These are phyloP conservation scores for Boleophthalmus pectinirostris DNA, from an alignment of 2,113 vertebrate species.

Conservation along the genomic window DNA sequence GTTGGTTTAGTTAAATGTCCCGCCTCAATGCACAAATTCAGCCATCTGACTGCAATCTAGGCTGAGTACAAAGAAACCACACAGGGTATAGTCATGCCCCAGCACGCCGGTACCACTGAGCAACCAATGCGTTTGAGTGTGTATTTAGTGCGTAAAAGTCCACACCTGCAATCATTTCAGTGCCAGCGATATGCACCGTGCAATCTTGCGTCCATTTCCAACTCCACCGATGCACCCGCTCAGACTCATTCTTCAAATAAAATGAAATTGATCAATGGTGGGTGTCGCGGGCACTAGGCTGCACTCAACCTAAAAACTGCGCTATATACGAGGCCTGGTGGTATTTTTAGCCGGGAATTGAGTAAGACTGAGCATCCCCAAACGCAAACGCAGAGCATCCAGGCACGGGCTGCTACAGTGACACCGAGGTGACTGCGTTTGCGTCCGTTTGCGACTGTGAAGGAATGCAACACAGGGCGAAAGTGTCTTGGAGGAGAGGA, in stretches of 20 bases:
- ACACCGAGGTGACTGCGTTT: slow-evolving; percentile 31
- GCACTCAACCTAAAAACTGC: neutral
- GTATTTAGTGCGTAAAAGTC: slow-evolving; percentile 41
- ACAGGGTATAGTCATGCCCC: slow-evolving; percentile 35
- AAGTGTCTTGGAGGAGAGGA: slow-evolving; percentile 3
- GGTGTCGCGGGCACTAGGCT: neutral
- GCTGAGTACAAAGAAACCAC: slow-evolving; percentile 18
- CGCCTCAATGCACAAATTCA: slow-evolving; percentile 3
- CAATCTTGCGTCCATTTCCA: slow-evolving; percentile 37
- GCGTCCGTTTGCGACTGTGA: slow-evolving; percentile 43
- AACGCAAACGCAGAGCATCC: slow-evolving; percentile 10
- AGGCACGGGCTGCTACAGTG: slow-evolving; percentile 28
- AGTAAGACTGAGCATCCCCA: slow-evolving; percentile 17
- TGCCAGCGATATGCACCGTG: slow-evolving; percentile 50
- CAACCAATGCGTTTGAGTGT: slow-evolving; percentile 8
- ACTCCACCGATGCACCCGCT: slow-evolving; percentile 18
- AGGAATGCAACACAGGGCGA: slow-evolving; percentile 63
- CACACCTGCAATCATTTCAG: slow-evolving; percentile 54
- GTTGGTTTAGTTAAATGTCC: slow-evolving; percentile 2
- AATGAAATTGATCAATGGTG: neutral
- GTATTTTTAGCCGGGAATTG: slow-evolving; percentile 28
- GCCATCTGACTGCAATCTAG: slow-evolving; percentile 21
- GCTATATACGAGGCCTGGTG: slow-evolving; percentile 16
- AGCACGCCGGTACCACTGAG: slow-evolving; percentile 36
- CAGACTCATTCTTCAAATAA: neutral